Evolutionary conservation across 1,140 invertebrate species (phyloP), one percentile per base, ranked within the genome.

Genomic region (Orussus abietinus): DNA sequence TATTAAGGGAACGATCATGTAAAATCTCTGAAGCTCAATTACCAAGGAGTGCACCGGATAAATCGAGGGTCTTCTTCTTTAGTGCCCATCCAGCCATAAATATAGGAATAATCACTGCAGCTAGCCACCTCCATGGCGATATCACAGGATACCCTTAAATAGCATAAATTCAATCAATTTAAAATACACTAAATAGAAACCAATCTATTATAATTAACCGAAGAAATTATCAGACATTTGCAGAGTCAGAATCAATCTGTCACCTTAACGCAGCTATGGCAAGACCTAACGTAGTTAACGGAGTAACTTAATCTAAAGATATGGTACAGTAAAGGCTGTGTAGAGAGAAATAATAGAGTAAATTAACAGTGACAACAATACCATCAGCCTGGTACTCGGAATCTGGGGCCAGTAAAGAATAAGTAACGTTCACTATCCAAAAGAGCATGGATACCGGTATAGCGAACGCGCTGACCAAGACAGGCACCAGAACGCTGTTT

Each of bases 1-100:
- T n/a, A n/a, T n/a, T n/a, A n/a, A n/a, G n/a, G n/a, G n/a, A n/a
- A n/a, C n/a, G n/a, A n/a, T n/a, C n/a, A n/a, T n/a, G n/a, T n/a
- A n/a, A n/a, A n/a, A n/a, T n/a, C n/a, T n/a, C n/a, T 32, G 12
- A 6, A 12, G 17, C 20, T 36, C 43, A 21, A 22, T 59, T 69
- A 82, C 86, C 87, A 48, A 87, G 64, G 4, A 83, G 44, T 17
- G 85, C 85, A 14, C 88, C 89, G 47, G 80, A 85, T 9, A 75
- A 53, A 57, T 79, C 80, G 0, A 91, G 58, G 57, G 81, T 86
- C 48, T 82, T 81, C 44, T 76, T 80, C 38, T 71, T 79, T 20
- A 85, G 62, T 1, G 85, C 87, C 74, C 82, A 82, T 1, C 76
- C 56, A 31, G 79, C 75, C 47, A 89, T 76, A 0, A 79, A 43